Evolutionary conservation across 2,888 invertebrate genomes (phyloP).

Genomic region (Drosophila affinis): DNA sequence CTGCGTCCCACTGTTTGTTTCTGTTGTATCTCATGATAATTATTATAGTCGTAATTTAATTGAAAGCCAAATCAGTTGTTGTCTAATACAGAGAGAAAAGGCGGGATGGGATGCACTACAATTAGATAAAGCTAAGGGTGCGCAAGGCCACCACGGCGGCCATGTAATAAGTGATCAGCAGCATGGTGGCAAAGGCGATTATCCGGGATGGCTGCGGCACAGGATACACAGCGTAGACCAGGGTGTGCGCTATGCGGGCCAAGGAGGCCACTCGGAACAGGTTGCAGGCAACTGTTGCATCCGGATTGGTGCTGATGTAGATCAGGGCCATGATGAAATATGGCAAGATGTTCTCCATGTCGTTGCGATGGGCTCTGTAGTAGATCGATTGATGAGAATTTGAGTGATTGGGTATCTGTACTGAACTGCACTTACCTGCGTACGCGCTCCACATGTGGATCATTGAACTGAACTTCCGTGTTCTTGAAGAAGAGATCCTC

Average conservation of each 20-base stretch:
- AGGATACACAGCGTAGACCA: slow-evolving; percentile 87
- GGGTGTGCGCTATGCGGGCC: slow-evolving; percentile 86
- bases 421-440: slow-evolving; percentile 79
- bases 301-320: slow-evolving; percentile 86
- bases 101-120: slow-evolving; percentile 1
- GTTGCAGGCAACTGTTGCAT: slow-evolving; percentile 84
- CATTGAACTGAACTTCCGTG: slow-evolving; percentile 82
- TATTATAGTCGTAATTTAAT: slow-evolving; percentile 66
- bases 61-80: slow-evolving; percentile 44
- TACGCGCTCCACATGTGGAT: slow-evolving; percentile 85
- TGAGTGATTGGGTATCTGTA: no score
- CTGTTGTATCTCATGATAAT: slow-evolving; percentile 66
- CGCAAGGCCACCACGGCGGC: slow-evolving; percentile 82
- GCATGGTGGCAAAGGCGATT: slow-evolving; percentile 84
- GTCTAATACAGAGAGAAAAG: neutral
- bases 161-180: slow-evolving; percentile 85
- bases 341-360: slow-evolving; percentile 88
- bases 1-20: slow-evolving; percentile 34
- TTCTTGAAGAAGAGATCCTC: slow-evolving; percentile 84
- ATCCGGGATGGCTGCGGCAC: slow-evolving; percentile 86
- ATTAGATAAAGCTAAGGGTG: slow-evolving; percentile 71
- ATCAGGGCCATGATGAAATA: slow-evolving; percentile 86
- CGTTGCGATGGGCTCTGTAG: slow-evolving; percentile 88
- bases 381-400: neutral
- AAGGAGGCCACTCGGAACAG: slow-evolving; percentile 86